Conservation (phyloP, 2,888 invertebrate species). For the Drosophila stalkeri region DNA sequence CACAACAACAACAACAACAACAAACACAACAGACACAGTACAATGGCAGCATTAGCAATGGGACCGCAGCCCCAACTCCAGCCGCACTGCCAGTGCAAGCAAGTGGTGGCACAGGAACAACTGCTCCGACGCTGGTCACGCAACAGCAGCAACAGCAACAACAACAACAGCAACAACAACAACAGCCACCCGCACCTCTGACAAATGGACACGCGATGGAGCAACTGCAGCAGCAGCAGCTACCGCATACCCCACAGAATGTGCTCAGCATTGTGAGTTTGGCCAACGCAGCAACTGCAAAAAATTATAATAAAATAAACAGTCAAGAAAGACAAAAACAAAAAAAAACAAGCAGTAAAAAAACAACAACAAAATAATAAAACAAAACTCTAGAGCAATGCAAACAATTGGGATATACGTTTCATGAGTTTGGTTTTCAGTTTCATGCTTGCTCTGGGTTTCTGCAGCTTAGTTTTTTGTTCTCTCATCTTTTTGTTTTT, state of each 20-base stretch:
- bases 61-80: constrained; percentile 35
- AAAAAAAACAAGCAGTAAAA: constrained; percentile 4
- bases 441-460: constrained; percentile 43
- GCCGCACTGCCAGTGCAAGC: constrained; percentile 25
- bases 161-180: constrained; percentile 24
- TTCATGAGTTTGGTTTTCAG: constrained; percentile 53
- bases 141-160: constrained; percentile 59
- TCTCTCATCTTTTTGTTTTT: background rate
- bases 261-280: constrained; percentile 85
- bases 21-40: constrained; percentile 70
- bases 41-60: constrained; percentile 64
- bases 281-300: constrained; percentile 52
- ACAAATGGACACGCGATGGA: constrained; percentile 78
- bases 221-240: constrained; percentile 69
- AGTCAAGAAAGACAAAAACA: constrained; percentile 24
- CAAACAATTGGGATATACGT: constrained; percentile 78
- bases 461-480: constrained; percentile 16
- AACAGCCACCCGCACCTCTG: constrained; percentile 65
- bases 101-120: constrained; percentile 47
- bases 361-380: background rate
- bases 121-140: constrained; percentile 66
- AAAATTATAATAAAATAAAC: constrained; percentile 77
- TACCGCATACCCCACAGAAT: constrained; percentile 71
- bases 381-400: constrained; percentile 49
- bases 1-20: constrained; percentile 68